phyloP scores from a whole-genome alignment of 2,797 vertebrate genomes.

The Hafferia zeledoni region DNA sequence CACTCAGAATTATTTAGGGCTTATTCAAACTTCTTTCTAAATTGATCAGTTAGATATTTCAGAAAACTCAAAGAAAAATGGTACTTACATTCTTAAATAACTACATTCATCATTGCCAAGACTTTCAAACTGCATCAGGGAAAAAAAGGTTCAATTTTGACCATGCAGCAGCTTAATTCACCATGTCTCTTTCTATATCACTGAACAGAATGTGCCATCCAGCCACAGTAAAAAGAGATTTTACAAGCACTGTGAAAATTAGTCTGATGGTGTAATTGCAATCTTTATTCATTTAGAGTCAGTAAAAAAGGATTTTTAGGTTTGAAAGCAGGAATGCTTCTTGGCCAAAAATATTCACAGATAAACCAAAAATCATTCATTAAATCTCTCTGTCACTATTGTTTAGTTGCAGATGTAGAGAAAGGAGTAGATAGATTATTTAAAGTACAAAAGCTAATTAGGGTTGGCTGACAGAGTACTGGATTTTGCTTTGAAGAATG shows the following conservation, averaged over 20 bases:
- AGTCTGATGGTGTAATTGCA: background rate
- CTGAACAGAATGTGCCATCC: background rate
- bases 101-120: background rate
- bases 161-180: background rate
- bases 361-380: background rate
- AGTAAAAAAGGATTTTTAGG: background rate
- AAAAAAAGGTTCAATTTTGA: background rate
- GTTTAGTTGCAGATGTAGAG: slow-evolving; percentile 6
- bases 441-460: slow-evolving; percentile 39
- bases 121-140: background rate
- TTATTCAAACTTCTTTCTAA: background rate
- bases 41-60: background rate
- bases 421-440: slow-evolving; percentile 27
- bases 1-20: background rate
- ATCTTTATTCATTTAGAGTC: background rate
- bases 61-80: background rate
- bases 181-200: background rate
- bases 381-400: background rate
- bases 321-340: background rate
- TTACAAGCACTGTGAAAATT: background rate
- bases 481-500: slow-evolving; percentile 42
- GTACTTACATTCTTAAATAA: background rate
- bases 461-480: slow-evolving; percentile 27
- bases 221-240: background rate
- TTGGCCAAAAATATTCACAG: background rate